These are phyloP conservation scores for Drosophila orena DNA, from an alignment of 1,140 invertebrate genomes.

Conservation along the genomic window DNA sequence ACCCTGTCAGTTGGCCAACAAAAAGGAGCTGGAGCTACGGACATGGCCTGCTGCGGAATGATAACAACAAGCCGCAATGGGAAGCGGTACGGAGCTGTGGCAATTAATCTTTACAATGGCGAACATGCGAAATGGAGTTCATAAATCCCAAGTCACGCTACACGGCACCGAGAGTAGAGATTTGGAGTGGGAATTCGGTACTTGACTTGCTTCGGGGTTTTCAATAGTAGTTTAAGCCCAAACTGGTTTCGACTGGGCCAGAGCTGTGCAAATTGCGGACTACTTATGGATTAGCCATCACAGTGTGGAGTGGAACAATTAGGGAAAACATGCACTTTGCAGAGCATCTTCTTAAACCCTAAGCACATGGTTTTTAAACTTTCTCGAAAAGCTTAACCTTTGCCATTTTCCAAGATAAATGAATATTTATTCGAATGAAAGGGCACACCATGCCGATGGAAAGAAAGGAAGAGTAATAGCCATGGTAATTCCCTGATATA, in stretches of 20 bases:
- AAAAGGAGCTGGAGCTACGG: conserved; percentile 35
- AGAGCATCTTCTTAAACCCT: background rate
- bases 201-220: conserved; percentile 18
- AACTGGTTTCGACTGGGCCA: conserved; percentile 18
- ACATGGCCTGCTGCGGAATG: conserved; percentile 77
- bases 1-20: conserved; percentile 43
- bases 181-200: conserved; percentile 20
- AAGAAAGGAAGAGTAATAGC: conserved; percentile 27
- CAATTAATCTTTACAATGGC: conserved; percentile 80
- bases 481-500: conserved; percentile 72
- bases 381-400: conserved; percentile 30
- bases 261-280: conserved; percentile 3
- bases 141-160: conserved; percentile 79
- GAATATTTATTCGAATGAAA: conserved; percentile 38
- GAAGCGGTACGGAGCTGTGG: conserved; percentile 56
- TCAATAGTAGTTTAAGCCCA: conserved; percentile 45
- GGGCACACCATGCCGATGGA: conserved; percentile 34
- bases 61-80: conserved; percentile 70
- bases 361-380: background rate
- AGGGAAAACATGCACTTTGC: background rate
- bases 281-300: conserved; percentile 5
- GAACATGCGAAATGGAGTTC: conserved; percentile 79
- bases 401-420: conserved; percentile 42
- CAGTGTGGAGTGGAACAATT: conserved; percentile 14
- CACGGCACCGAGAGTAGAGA: conserved; percentile 29